Base-by-base conservation (phyloP, 2,797 vertebrate species). In the Trichosurus vulpecula region DNA sequence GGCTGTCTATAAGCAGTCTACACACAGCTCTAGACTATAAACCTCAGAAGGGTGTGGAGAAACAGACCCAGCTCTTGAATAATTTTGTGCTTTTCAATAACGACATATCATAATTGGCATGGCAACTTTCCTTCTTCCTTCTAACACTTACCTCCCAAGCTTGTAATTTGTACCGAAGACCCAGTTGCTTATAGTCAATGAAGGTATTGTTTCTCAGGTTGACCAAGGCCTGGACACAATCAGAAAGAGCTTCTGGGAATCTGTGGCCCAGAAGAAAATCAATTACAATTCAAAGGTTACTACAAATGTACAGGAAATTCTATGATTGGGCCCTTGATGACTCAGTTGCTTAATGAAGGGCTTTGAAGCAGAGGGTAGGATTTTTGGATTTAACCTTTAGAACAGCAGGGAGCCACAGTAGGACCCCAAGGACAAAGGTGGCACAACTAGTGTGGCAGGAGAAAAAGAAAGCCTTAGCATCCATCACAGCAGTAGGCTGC, bases 161-260 rank as follows among this genome's bases (percentile, higher is more conserved):
- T 91, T 98, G 98, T 58, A 99, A 98, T 96, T 99, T 99, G 98
- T 99, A 99, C 57, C 98, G 98, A 54, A 99, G 98, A 56, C 99
- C 99, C 97, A 99, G 98, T 98, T 99, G 99, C 61, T 97, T 99
- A 98, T 99, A 99, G 98, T 99, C 99, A 0, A 99, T 99, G 95
- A 99, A 98, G 1, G 95, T 3, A 53, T 99, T 99, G 54, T 98
- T 98, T 96, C 99, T 99, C 95, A 99, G 99, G 52, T 99, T 99
- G 29, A 97, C 98, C 98, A 99, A 98, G 11, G 99, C 99, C 98
- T 98, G 98, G 57, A 97, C 98, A 92, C 99, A 99, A 98, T 99
- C 99, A 1, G 98, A 98, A 91, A 99, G 98, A 94, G 99, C 99
- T 95, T 99, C 99, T 90, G 99, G 99, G 35, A 99, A 98, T 98